A percentile compares a stretch with the other conserved stretches of the same genome.
Conservation (phyloP, 37 sponge, comb jelly and placozoan species). For the Oscarella lobularis region DNA sequence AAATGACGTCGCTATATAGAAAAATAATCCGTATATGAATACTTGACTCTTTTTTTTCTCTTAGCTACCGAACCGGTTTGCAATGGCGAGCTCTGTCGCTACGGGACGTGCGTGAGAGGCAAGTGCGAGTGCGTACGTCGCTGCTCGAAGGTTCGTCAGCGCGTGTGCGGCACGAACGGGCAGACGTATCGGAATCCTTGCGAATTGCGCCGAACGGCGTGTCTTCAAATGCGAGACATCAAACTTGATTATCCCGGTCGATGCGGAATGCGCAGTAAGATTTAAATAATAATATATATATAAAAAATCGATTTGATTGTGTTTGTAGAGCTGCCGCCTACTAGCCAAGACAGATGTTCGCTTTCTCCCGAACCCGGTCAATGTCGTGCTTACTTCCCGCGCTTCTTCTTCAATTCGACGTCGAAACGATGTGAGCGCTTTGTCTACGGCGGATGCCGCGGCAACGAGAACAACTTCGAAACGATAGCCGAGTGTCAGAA, state of each 20-base stretch:
- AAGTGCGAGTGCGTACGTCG: not conserved
- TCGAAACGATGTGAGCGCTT: not conserved
- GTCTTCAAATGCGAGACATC: not conserved
- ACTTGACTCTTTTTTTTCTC: too few species aligned
- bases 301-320: too few species aligned
- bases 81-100: too few species aligned
- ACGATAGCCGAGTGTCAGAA: not conserved
- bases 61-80: too few species aligned
- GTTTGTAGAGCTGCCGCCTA: not conserved
- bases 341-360: not conserved
- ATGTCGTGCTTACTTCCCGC: not conserved
- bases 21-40: too few species aligned
- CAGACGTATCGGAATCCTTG: slow-evolving; percentile 1
- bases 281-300: not conserved
- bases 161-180: not conserved
- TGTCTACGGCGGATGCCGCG: not conserved
- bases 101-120: not conserved
- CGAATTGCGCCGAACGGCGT: not conserved
- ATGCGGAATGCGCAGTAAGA: not conserved
- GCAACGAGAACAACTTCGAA: slow-evolving; percentile 3
- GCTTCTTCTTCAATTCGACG: not conserved
- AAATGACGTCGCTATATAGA: too few species aligned
- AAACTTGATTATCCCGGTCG: not conserved
- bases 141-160: not conserved
- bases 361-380: not conserved